A percentile compares a stretch with the other conserved stretches of the same genome.
phyloP scores from a whole-genome alignment of 2,113 vertebrate genomes.

The Mixornis gularis region DNA sequence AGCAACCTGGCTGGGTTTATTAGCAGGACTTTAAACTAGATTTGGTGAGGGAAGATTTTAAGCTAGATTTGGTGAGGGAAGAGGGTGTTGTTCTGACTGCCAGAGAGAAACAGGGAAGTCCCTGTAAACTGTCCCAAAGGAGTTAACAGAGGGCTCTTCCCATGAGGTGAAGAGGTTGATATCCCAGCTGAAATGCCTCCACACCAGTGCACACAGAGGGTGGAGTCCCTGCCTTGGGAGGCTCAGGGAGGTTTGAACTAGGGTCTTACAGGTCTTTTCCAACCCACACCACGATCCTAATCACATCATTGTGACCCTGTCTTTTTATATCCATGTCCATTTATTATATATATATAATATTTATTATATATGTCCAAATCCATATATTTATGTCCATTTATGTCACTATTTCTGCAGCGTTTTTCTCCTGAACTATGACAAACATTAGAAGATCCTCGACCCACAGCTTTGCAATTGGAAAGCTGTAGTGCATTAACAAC shows the following conservation, averaged over 20 bases:
- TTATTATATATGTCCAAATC: not conserved
- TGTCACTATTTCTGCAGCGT: not conserved
- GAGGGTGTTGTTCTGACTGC: not conserved
- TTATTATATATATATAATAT: not conserved
- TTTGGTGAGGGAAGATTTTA: not conserved
- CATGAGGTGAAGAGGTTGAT: fast-evolving
- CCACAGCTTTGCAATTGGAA: not conserved
- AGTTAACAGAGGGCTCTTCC: not conserved
- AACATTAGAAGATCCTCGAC: not conserved
- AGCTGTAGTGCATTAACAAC: not conserved
- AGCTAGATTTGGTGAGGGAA: no score
- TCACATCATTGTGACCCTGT: not conserved
- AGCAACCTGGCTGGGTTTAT: not conserved
- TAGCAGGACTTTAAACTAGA: no score
- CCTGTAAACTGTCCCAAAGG: not conserved
- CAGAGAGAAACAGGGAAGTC: not conserved
- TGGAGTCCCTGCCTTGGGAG: no score
- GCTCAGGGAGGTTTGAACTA: fast-evolving
- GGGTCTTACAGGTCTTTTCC: not conserved
- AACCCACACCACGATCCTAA: not conserved
- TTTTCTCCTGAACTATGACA: not conserved
- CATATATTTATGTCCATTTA: not conserved
- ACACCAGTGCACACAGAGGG: not conserved
- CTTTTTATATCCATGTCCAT: not conserved
- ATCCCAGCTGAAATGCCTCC: no score